These are phyloP conservation scores for Atethmia centrago DNA, from an alignment of 2,888 invertebrate species.

Conservation along the genomic window DNA sequence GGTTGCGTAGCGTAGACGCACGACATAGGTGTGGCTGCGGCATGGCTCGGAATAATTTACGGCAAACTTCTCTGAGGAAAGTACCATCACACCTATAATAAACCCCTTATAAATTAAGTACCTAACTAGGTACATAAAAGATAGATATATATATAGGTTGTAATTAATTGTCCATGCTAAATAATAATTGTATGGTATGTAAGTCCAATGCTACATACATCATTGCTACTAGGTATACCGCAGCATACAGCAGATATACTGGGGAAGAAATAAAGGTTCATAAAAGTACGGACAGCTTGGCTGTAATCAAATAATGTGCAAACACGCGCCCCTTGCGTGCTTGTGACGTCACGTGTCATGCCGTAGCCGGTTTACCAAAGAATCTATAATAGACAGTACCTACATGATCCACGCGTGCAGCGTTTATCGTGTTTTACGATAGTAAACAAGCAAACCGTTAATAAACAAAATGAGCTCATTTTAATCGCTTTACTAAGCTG, in stretches of 20 bases:
- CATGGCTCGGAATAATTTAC: neutral
- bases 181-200: neutral
- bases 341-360: conserved; percentile 54
- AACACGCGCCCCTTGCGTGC: conserved; percentile 56
- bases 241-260: neutral
- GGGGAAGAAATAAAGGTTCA: neutral
- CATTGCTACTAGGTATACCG: neutral
- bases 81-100: neutral
- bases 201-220: neutral
- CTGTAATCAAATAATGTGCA: conserved; percentile 32
- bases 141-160: neutral
- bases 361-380: conserved; percentile 58
- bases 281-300: conserved; percentile 1
- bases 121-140: neutral
- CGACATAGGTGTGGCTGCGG: neutral
- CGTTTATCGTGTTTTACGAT: conserved; percentile 71
- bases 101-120: neutral
- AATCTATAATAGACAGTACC: conserved; percentile 63
- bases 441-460: conserved; percentile 44
- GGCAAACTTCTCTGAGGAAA: neutral
- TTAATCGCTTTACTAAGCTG: conserved; percentile 38
- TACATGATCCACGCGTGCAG: conserved; percentile 74
- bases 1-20: conserved; percentile 1
- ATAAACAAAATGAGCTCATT: conserved; percentile 46
- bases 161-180: neutral